These are phyloP conservation scores for Drosophila nannoptera DNA, from an alignment of 1,140 invertebrate species.

Conservation along the genomic window DNA sequence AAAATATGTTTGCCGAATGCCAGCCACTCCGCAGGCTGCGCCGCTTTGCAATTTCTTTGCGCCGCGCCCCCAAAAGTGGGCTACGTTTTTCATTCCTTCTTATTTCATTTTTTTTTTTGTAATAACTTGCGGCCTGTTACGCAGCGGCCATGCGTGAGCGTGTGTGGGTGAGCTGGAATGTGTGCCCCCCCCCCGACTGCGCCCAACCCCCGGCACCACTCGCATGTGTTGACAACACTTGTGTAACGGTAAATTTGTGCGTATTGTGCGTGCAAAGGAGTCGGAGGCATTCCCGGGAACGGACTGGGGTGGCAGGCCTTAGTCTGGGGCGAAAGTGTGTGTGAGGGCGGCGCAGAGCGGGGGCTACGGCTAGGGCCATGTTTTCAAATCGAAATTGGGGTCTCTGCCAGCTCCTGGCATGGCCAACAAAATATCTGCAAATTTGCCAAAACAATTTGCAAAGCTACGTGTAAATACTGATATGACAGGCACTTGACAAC, in stretches of 20 bases:
- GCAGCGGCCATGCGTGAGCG: conserved; percentile 34
- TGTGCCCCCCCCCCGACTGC: conserved; percentile 5
- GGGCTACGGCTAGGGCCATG: too few species aligned
- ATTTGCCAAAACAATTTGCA: conserved; percentile 78
- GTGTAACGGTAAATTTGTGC: conserved; percentile 77
- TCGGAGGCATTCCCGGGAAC: neutral
- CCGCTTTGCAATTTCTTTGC: conserved; percentile 49
- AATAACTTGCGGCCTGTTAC: conserved; percentile 76
- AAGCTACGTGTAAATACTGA: conserved; percentile 77
- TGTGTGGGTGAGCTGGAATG: conserved; percentile 37
- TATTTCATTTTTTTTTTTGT: conserved; percentile 43
- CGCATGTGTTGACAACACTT: conserved; percentile 77
- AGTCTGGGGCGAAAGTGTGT: neutral
- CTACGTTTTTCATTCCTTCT: conserved; percentile 26
- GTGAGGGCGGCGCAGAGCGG: conserved; percentile 5
- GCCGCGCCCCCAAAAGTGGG: conserved; percentile 36
- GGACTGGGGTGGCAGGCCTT: neutral
- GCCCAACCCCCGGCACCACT: conserved; percentile 31
- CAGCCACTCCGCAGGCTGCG: conserved; percentile 35
- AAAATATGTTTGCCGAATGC: conserved; percentile 73
- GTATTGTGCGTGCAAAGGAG: conserved; percentile 54
- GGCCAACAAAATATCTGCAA: conserved; percentile 61
- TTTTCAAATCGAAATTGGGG: conserved; percentile 35
- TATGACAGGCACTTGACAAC: conserved; percentile 68
- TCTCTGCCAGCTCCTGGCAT: conserved; percentile 43